Conservation (phyloP, 2,888 invertebrate species). For the Coelinius sp. region DNA sequence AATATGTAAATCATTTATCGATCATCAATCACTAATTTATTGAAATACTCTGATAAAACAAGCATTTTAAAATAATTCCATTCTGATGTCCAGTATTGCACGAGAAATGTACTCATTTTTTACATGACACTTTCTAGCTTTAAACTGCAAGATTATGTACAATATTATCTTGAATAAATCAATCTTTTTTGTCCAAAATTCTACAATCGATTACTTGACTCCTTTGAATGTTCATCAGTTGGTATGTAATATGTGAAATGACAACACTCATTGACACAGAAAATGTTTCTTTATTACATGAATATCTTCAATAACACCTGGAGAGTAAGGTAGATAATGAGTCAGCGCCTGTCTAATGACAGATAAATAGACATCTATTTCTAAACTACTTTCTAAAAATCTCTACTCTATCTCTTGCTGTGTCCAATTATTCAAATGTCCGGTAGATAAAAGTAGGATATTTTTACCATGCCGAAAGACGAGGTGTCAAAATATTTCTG, state of each 20-base stretch:
- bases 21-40: not conserved
- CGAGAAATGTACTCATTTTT: conserved; percentile 27
- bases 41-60: not conserved
- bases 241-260: too few relatives aligned
- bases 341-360: not conserved
- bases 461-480: conserved; percentile 38
- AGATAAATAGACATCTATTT: not conserved
- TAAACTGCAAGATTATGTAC: conserved; percentile 16
- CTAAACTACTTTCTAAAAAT: not conserved
- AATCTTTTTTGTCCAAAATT: conserved; percentile 10
- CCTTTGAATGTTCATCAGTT: not conserved
- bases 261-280: not conserved
- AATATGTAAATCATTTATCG: not conserved
- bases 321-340: conserved; percentile 11
- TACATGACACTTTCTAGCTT: conserved; percentile 25
- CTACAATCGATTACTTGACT: not conserved
- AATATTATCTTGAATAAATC: conserved; percentile 15
- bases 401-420: not conserved
- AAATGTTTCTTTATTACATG: conserved; percentile 13
- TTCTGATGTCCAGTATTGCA: conserved; percentile 16
- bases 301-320: not conserved
- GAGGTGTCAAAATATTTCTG: conserved; percentile 39
- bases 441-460: not conserved
- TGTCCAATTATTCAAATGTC: not conserved
- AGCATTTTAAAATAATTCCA: not conserved